A percentile compares a stretch with the other conserved stretches of the same genome.
phyloP scores from a whole-genome alignment of 23 tunicate species.

The Corella eumyota region DNA sequence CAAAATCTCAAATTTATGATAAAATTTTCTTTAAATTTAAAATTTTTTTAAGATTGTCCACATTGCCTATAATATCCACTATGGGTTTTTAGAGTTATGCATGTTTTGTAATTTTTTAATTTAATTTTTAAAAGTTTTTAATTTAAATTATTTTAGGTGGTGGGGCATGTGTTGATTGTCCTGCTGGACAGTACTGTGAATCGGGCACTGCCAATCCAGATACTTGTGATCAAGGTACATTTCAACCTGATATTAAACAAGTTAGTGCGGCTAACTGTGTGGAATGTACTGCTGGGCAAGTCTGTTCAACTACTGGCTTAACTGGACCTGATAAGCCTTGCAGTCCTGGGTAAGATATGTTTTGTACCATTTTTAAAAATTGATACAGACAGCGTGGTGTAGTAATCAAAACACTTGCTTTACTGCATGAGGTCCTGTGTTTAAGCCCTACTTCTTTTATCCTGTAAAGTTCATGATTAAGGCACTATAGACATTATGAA shows the following conservation, averaged over 20 bases:
- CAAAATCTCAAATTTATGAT: no score
- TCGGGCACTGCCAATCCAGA: slow-evolving; percentile 36
- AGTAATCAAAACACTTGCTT: not conserved
- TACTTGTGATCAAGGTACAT: slow-evolving; percentile 54
- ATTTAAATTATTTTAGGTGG: no score
- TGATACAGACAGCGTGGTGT: not conserved
- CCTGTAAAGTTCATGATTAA: no score
- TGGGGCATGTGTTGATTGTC: slow-evolving; percentile 70
- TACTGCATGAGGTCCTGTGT: no score
- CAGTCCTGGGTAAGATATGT: slow-evolving; percentile 23
- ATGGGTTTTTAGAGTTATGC: no score
- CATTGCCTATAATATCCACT: no score
- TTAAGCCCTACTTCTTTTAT: no score
- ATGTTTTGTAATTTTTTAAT: no score
- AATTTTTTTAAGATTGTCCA: no score
- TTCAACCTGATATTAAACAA: slow-evolving; percentile 22
- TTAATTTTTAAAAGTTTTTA: no score
- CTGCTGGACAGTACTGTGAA: slow-evolving; percentile 63
- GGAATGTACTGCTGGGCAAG: slow-evolving; percentile 57
- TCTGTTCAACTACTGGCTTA: slow-evolving; percentile 35
- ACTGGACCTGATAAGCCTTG: slow-evolving; percentile 31
- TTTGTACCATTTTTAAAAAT: not conserved
- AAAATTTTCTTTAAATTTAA: no score
- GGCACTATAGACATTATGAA: no score
- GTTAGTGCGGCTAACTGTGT: slow-evolving; percentile 17